A percentile compares a stretch with the other conserved stretches of the same genome.
Conservation (phyloP, 2,888 invertebrate species). For the Trichogramma evanescens region DNA sequence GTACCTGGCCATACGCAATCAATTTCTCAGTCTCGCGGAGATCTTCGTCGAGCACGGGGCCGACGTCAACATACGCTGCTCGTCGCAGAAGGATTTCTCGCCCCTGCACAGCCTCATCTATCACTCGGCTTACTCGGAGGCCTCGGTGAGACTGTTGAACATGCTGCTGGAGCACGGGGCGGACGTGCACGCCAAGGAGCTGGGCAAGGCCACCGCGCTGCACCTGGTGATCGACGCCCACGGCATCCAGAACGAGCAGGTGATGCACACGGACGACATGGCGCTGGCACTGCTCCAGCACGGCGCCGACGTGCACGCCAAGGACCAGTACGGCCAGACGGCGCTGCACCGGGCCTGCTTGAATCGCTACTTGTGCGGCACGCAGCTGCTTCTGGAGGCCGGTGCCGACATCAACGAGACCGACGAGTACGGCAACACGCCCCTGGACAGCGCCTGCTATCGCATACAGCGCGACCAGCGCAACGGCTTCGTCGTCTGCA, state of each 20-base stretch:
- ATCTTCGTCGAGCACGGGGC: neutral
- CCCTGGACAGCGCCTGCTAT: neutral
- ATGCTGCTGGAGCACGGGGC: neutral
- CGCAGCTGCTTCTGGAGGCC: neutral
- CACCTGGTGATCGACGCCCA: neutral
- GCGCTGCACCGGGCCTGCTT: slow-evolving; percentile 3
- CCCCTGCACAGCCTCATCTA: neutral
- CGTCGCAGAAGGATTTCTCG: neutral
- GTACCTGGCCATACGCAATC: neutral
- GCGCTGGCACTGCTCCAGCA: neutral
- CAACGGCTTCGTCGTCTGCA: neutral
- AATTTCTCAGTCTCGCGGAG: neutral
- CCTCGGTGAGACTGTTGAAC: neutral
- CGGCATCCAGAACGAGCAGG: neutral
- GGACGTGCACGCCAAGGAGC: neutral
- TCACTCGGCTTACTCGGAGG: neutral
- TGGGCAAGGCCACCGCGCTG: neutral
- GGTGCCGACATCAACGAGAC: slow-evolving; percentile 6
- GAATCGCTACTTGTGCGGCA: neutral
- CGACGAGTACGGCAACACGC: neutral
- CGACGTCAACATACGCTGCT: neutral
- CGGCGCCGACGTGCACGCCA: neutral
- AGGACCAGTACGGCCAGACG: neutral
- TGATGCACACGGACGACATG: neutral
- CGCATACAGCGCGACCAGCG: neutral